Evolutionary conservation across 37 sponge, comb jelly and placozoan genomes (phyloP), one percentile per base, ranked within the genome.

Genomic region (Ianthella basta): DNA sequence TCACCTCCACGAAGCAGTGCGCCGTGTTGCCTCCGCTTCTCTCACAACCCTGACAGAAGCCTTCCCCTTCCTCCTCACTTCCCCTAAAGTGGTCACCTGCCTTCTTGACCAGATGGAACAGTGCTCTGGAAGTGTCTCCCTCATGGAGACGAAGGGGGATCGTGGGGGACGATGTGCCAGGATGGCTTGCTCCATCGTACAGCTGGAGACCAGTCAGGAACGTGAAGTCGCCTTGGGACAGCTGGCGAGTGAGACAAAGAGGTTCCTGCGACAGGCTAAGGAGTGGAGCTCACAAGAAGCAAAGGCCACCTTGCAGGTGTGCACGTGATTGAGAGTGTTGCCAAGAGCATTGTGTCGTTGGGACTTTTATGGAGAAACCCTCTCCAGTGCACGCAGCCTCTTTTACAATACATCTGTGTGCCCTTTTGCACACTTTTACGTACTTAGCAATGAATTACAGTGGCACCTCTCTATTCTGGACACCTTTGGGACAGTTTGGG

Each of bases 131-230:
- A 69, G 34, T 35, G 6, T 69, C 29, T 32, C 70, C 18, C 70
- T 69, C 18, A 16, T 69, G 1, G 78, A 75, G 78, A 27, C 13
- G 27, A 27, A 27, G 27, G 78, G 78, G 44, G 16, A 50, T 1
- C 41, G 16, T 12, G 41, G 24, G n/a, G 53, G 33, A 24, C 44
- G 78, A 12, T 40, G 53, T 5, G 19, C 54, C 5, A 32, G 78
- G 16, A 32, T 75, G 78, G 54, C 38, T 19, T 53, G 40, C 41
- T 41, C 50, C 41, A 75, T 75, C 25, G 54, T 75, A 25, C 78
- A 75, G 20, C 78, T 75, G 53, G 78, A 75, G 37, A 13, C 54
- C 23, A 39, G 24, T 20, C 50, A 38, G 53, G 54, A 41, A 44
- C 20, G 78, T 2, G 14, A 24, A 2, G 78, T 12, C 1, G 78